phyloP scores from a whole-genome alignment of 1,140 invertebrate species.

The Conus betulinus region DNA sequence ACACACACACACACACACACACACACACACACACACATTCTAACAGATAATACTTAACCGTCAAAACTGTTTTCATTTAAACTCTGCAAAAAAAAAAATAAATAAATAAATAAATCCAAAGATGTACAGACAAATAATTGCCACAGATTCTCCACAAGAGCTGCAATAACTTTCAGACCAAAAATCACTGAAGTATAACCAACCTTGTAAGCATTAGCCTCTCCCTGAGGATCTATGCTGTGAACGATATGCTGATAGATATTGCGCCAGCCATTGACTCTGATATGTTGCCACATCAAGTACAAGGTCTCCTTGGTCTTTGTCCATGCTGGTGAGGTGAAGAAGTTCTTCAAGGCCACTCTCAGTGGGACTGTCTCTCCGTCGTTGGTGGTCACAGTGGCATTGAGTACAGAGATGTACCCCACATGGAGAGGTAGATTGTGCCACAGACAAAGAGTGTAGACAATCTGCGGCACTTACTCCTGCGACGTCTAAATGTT shows the following conservation, averaged over 20 bases:
- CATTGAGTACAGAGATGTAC: slow-evolving; percentile 91
- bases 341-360: slow-evolving; percentile 92
- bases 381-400: slow-evolving; percentile 88
- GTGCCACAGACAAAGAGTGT: slow-evolving; percentile 80
- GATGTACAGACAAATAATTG: too few relatives aligned
- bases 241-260: slow-evolving; percentile 92
- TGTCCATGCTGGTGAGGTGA: slow-evolving; percentile 88
- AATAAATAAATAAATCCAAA: too few relatives aligned
- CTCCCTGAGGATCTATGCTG: slow-evolving; percentile 89
- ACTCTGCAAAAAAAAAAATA: too few relatives aligned
- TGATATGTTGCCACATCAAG: slow-evolving; percentile 85
- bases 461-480: slow-evolving; percentile 73
- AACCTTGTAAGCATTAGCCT: slow-evolving; percentile 92
- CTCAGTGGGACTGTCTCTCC: slow-evolving; percentile 89
- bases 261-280: slow-evolving; percentile 86
- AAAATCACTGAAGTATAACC: slow-evolving; percentile 16
- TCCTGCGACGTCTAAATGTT: slow-evolving; percentile 75
- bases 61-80: too few relatives aligned
- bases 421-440: slow-evolving; percentile 86
- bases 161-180: neutral
- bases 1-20: too few relatives aligned
- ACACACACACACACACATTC: too few relatives aligned
- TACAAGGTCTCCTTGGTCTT: slow-evolving; percentile 85
- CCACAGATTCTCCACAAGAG: too few relatives aligned
- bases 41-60: too few relatives aligned